Evolutionary conservation across 64 coral and sea anemone genomes (phyloP), one percentile per base, ranked within the genome.

Genomic region (Catalaphyllia jardinei): DNA sequence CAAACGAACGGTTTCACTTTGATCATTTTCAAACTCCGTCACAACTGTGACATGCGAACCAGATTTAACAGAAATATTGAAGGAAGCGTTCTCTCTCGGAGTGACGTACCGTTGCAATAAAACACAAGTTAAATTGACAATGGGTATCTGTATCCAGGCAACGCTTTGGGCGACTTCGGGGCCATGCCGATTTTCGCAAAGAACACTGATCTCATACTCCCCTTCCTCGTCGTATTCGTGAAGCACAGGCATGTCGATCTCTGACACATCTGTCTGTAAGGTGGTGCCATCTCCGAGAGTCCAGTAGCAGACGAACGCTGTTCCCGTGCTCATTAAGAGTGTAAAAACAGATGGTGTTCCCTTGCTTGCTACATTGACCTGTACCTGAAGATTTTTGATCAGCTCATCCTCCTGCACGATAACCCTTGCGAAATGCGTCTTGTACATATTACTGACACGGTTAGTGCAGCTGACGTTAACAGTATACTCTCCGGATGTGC

Each of bases 231-330:
- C 25, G 72, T 94, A 94, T 11, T 50, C 18, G 59, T 94, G 87
- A 14, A 60, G 55, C 55, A 94, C 59, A 60, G 80, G 18, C 33
- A 29, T 24, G 27, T 86, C 60, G 0, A 78, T 24, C 10, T 89
- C 69, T 20, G 71, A 79, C 24, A 89, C 38, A 86, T 94, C 87
- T 73, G 76, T 94, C 46, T 76, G 71, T 33, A 83, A 59, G 19
- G 33, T 10, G 11, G 64, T 50, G 29, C 75, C 65, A 17, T 94
- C 87, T 19, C 92, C 92, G 18, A 94, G 73, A 14, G 33, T 62
- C 92, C 92, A 94, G 15, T 94, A 25, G 35, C 92, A 94, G 13
- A 94, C 29, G 72, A 76, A 94, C 20, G 87, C 92, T 18, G 79
- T 94, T 31, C 92, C 92, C 0, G 55, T 72, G 3, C 0, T 63